Base-by-base conservation (phyloP, 2,113 vertebrate genomes). In the Dendropsophus ebraccatus region DNA sequence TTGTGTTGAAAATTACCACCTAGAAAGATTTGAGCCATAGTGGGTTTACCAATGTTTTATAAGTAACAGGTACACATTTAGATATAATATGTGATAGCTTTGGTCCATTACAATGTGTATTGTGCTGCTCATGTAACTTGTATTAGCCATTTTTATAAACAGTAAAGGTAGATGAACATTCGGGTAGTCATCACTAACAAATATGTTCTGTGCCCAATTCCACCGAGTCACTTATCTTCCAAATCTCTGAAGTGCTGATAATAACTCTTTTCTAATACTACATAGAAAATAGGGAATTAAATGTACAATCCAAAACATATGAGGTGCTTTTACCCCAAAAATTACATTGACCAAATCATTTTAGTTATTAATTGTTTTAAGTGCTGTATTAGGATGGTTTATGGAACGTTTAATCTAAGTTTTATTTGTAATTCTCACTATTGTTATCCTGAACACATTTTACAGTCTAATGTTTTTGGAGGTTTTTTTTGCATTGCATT, bases 11-110 rank as follows among this genome's bases (percentile, higher is more conserved):
- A 19, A 69, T 50, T 32, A 23, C 67, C 47, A 35, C 5, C 4
- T 70, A 80, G 80, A 50, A 70, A 69, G 17, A 4, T 69, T 69
- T 45, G 45, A 82, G 62, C 80, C 80, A 82, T 52, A 82, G 62
- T 69, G 62, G 80, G 47, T 52, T 32, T 69, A 58, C 60, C 62
- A 69, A 65, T 69, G 62, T 35, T 82, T 81, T 58, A 37, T 13
- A 37, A 79, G 54, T 37, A 60, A 60, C 25, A 17, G 25, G 28
- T 77, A 50, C 47, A 77, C 16, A 81, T 49, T 62, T 25, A 58
- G 77, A 79, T 78, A 23, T 37, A 56, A 79, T 23, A 80, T 60
- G 32, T 62, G 23, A 47, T 62, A 45, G 54, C 41, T 65, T 81
- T 81, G 77, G 14, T 65, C 58, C 21, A 62, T 47, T 19, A 65